Conservation (phyloP, 2,888 invertebrate genomes). For the Pammene aurita region DNA sequence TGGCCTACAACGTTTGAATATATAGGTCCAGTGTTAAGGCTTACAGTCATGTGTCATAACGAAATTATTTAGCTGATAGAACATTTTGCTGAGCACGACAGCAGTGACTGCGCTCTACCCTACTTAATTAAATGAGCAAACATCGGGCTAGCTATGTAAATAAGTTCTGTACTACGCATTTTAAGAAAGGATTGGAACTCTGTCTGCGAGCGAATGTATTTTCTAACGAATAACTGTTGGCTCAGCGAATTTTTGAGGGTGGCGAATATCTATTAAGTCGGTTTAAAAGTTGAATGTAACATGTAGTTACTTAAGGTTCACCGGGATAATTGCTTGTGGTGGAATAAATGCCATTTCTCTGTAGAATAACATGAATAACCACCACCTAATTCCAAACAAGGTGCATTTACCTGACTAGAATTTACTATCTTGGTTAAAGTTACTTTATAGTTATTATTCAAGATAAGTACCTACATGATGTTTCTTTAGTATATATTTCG, state of each 20-base stretch:
- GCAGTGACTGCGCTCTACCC: slow-evolving; percentile 23
- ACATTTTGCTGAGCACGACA: slow-evolving; percentile 2
- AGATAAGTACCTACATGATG: too few species aligned
- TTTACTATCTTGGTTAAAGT: too few species aligned
- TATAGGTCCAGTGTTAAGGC: not conserved
- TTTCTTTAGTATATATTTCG: too few species aligned
- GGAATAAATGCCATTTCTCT: too few species aligned
- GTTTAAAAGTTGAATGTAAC: not conserved
- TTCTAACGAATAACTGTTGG: not conserved
- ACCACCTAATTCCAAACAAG: too few species aligned
- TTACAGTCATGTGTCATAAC: too few species aligned
- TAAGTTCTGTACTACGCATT: slow-evolving; percentile 29
- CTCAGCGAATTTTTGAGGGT: slow-evolving; percentile 1
- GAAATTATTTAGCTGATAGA: not conserved
- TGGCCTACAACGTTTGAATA: not conserved
- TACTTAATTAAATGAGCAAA: slow-evolving; percentile 33
- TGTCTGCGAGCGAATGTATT: slow-evolving; percentile 25
- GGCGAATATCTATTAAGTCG: not conserved
- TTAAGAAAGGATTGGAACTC: slow-evolving; percentile 30
- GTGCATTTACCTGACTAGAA: too few species aligned
- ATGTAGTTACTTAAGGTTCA: not conserved
- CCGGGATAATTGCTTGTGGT: not conserved
- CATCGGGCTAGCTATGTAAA: slow-evolving; percentile 35
- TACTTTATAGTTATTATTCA: too few species aligned
- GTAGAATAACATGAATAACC: too few species aligned